Evolutionary conservation across 2,113 vertebrate species (phyloP), one percentile per base, ranked within the genome.

Genomic region (Pelodiscus sinensis): DNA sequence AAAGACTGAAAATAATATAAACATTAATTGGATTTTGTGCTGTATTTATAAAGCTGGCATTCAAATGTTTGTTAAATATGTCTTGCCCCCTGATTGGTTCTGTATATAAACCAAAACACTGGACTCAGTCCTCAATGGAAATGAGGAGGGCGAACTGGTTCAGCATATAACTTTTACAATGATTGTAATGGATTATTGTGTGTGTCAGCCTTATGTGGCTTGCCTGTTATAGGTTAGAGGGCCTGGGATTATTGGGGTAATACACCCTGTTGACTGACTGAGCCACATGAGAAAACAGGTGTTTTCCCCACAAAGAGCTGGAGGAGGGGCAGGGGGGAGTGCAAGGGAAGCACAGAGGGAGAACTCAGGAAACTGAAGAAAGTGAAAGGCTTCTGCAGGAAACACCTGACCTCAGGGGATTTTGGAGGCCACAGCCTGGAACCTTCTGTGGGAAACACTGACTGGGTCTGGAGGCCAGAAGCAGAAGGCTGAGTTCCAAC

Each of bases 11-110:
- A 35, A 71, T 21, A 71, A 71, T 71, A 71, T n/a, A 71, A 71
- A 71, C 5, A 18, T 71, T 71, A 71, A 71, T 71, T 31, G 65
- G 8, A 71, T 35, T 8, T 71, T 71, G n/a, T 71, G 25, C 58
- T n/a, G 10, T 21, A n/a, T 68, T 68, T 35, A 8, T 35, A 71
- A 19, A 71, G n/a, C 16, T 35, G 65, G n/a, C 9, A 8, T 71
- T 71, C 65, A 71, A 35, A 71, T 10, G 8, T 71, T 71, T 71
- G 18, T 21, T 71, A 71, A 71, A 71, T 31, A 71, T 71, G n/a
- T 8, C 18, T 81, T 81, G 54, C 58, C n/a, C 68, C 15, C 15
- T 31, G 21, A 62, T 38, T 2, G 0, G 50, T 81, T 4, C 0
- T 0, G 10, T 55, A 31, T 51, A 8, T 52, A 52, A 79, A 24